Evolutionary conservation across 2,888 invertebrate species (phyloP).

Genomic region (Apotomis turbidana): DNA sequence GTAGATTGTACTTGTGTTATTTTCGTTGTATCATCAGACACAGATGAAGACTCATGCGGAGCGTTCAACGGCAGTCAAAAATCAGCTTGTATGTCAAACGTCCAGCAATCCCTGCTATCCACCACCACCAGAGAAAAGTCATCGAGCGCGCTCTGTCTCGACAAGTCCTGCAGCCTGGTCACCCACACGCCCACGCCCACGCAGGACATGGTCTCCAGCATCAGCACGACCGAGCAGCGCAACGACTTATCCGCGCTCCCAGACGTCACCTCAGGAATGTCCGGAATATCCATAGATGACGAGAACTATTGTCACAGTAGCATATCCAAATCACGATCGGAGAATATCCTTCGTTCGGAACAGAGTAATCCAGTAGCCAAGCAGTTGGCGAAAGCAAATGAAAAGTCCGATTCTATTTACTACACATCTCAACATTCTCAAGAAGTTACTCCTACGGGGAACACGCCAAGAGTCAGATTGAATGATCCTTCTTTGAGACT

Average conservation of each 20-base stretch:
- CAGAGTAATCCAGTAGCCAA: slow-evolving; percentile 65
- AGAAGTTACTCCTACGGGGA: slow-evolving; percentile 75
- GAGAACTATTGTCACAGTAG: slow-evolving; percentile 77
- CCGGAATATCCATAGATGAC: slow-evolving; percentile 79
- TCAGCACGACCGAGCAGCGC: slow-evolving; percentile 78
- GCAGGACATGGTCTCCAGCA: slow-evolving; percentile 81
- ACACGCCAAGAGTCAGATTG: slow-evolving; percentile 63
- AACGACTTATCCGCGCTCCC: slow-evolving; percentile 76
- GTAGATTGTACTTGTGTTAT: not conserved
- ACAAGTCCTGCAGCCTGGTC: slow-evolving; percentile 76
- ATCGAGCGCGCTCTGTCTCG: slow-evolving; percentile 77
- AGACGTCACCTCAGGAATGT: slow-evolving; percentile 78
- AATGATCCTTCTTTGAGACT: slow-evolving; percentile 73
- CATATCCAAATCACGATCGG: slow-evolving; percentile 79
- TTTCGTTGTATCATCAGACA: slow-evolving; percentile 67
- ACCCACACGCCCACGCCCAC: slow-evolving; percentile 81
- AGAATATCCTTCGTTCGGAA: slow-evolving; percentile 77
- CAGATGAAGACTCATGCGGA: slow-evolving; percentile 79
- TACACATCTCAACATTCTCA: slow-evolving; percentile 80
- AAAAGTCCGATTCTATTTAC: slow-evolving; percentile 78
- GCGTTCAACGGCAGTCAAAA: slow-evolving; percentile 80
- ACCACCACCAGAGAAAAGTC: slow-evolving; percentile 76
- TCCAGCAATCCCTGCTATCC: slow-evolving; percentile 69
- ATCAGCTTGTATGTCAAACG: slow-evolving; percentile 77
- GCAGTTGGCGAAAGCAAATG: slow-evolving; percentile 60